Evolutionary conservation across 2,888 invertebrate genomes (phyloP).

Genomic region (Drosophila prolongata): DNA sequence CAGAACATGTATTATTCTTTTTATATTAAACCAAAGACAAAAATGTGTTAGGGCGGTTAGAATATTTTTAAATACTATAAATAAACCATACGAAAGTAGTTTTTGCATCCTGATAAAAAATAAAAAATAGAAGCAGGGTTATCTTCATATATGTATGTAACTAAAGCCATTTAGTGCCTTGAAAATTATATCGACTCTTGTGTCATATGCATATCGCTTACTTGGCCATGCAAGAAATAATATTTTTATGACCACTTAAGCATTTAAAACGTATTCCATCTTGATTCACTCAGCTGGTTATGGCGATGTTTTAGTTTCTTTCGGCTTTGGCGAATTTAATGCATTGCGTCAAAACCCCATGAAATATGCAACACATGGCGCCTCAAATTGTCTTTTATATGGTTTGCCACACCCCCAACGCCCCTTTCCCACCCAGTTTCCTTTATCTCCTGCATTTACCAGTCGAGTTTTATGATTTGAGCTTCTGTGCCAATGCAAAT

Average conservation of each 20-base stretch:
- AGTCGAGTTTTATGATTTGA: conserved; percentile 58
- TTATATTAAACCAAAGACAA: too few relatives aligned
- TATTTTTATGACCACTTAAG: conserved; percentile 66
- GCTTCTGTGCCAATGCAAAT: conserved; percentile 64
- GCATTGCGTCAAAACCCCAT: conserved; percentile 67
- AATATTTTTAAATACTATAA: too few relatives aligned
- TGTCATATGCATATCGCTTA: conserved; percentile 31
- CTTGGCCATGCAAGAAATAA: conserved; percentile 26
- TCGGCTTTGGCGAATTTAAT: conserved; percentile 50
- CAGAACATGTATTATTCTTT: too few relatives aligned
- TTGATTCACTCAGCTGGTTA: conserved; percentile 51
- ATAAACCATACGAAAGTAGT: too few relatives aligned
- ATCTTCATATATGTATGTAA: background rate
- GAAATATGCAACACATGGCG: conserved; percentile 77
- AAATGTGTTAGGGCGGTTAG: too few relatives aligned
- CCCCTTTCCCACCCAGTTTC: conserved; percentile 1
- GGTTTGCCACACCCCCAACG: conserved; percentile 18
- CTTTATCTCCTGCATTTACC: conserved; percentile 27
- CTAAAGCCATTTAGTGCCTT: background rate
- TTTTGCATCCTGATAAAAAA: background rate
- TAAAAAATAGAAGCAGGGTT: background rate
- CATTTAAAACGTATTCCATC: conserved; percentile 56
- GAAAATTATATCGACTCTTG: background rate
- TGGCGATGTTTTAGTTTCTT: conserved; percentile 42
- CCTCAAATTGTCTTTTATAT: conserved; percentile 72